Percentiles rank a stretch among this genome's conserved stretches.
Conservation (phyloP, 2,797 vertebrate species). For the Ptychobarbus kaznakovi region DNA sequence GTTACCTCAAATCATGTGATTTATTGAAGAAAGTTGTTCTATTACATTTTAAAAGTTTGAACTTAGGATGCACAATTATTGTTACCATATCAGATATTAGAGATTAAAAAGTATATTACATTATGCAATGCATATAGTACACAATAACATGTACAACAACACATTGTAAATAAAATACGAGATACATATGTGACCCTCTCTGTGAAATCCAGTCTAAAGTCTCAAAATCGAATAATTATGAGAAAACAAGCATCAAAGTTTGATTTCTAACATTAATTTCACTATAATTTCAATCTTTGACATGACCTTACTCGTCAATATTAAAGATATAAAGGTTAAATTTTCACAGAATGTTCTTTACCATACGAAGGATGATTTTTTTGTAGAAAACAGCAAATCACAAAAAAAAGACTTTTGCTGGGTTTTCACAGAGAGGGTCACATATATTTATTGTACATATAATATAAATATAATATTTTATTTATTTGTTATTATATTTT, state of each 20-base stretch:
- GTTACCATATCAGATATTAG: background rate
- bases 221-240: no score
- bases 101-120: background rate
- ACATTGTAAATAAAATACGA: background rate
- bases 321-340: no score
- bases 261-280: no score
- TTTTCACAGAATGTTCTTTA: no score
- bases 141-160: background rate
- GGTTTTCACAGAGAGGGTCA: no score
- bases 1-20: conserved; percentile 29
- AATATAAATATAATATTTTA: background rate
- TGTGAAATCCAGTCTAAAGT: no score
- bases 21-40: conserved; percentile 27
- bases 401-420: no score
- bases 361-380: no score
- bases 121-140: background rate
- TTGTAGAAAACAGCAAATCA: no score
- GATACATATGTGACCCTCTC: background rate
- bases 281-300: no score
- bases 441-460: background rate
- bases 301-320: no score
- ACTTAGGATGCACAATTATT: background rate
- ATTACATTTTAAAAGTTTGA: background rate
- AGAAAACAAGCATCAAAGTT: no score
- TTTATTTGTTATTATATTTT: background rate